A percentile compares a stretch with the other conserved stretches of the same genome.
phyloP scores from a whole-genome alignment of 2,888 invertebrate species.

The Chymomyza fuscimana region DNA sequence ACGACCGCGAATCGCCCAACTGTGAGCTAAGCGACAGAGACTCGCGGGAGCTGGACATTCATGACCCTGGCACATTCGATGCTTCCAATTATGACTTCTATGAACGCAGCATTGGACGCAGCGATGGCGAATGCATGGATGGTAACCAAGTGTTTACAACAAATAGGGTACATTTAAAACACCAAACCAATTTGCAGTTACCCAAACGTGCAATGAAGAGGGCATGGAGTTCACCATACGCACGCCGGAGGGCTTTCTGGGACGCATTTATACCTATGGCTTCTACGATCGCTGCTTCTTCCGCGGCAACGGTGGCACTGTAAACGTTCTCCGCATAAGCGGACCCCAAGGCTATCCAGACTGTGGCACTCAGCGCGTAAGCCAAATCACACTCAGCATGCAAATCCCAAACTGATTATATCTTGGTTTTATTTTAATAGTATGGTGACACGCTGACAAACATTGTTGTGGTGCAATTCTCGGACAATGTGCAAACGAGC shows the following conservation, averaged over 20 bases:
- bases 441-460: conserved; percentile 96
- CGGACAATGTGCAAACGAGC: conserved; percentile 94
- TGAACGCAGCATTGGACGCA: conserved; percentile 87
- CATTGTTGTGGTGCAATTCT: conserved; percentile 95
- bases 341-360: conserved; percentile 96
- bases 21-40: conserved; percentile 94
- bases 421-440: conserved; percentile 79
- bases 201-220: conserved; percentile 94
- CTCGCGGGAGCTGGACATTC: conserved; percentile 89
- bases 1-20: conserved; percentile 84
- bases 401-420: conserved; percentile 11
- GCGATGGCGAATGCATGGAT: conserved; percentile 89
- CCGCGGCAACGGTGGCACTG: conserved; percentile 92
- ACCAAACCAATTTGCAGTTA: conserved; percentile 82
- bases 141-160: conserved; percentile 82
- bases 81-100: conserved; percentile 92
- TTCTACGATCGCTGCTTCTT: conserved; percentile 95
- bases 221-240: conserved; percentile 95
- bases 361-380: conserved; percentile 92
- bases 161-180: conserved; percentile 11
- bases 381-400: conserved; percentile 16
- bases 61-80: conserved; percentile 92
- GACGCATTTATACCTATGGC: conserved; percentile 94
- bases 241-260: conserved; percentile 93
- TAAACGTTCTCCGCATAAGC: conserved; percentile 90